Evolutionary conservation across 2,888 invertebrate genomes (phyloP).

Genomic region (Halictus quadricinctus): DNA sequence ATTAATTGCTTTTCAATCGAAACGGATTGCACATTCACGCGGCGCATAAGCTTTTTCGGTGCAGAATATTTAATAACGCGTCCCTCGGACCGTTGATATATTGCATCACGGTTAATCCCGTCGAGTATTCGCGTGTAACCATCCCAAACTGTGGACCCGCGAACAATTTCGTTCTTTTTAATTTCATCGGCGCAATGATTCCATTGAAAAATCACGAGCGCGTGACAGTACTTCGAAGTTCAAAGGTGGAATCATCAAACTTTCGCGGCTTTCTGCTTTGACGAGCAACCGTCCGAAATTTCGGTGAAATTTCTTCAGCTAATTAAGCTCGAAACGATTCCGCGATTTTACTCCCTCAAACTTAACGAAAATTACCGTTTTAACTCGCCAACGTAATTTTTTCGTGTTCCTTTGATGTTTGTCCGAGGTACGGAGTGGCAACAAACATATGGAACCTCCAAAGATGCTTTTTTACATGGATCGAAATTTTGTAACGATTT

Average conservation of each 20-base stretch:
- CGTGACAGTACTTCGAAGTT: background rate
- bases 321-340: slow-evolving; percentile 6
- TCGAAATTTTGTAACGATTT: too few species aligned
- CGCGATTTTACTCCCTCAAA: background rate
- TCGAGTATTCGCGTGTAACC: background rate
- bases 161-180: slow-evolving; percentile 3
- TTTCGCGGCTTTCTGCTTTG: background rate
- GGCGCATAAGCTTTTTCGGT: background rate
- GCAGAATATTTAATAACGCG: slow-evolving; percentile 3
- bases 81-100: background rate
- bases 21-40: background rate
- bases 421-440: background rate
- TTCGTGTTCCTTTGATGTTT: background rate
- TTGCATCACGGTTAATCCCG: slow-evolving; percentile 11
- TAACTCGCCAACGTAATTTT: background rate
- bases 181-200: background rate
- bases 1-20: slow-evolving; percentile 3
- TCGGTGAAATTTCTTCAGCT: background rate
- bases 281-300: background rate
- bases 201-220: background rate
- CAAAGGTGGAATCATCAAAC: slow-evolving; percentile 6
- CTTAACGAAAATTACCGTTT: background rate
- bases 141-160: background rate
- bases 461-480: background rate
- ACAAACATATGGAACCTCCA: background rate